Base-by-base conservation (phyloP, 2,888 invertebrate species). In the Agonum fuliginosum region DNA sequence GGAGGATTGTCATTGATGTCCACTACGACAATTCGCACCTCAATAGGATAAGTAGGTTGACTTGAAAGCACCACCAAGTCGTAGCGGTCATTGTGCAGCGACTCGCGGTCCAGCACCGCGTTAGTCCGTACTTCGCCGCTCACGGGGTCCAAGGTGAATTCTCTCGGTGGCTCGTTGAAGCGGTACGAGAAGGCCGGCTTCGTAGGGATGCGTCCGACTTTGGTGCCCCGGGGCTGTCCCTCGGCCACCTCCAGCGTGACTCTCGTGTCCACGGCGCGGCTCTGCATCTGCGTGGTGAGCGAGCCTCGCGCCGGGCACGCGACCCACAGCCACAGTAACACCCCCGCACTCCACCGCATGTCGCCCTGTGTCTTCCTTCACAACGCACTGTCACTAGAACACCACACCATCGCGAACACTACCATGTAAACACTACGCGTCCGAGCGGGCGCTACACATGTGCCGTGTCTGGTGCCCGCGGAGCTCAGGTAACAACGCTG, bases 1-100 rank as follows among this genome's bases (percentile, higher is more conserved):
- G 98, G 99, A 79, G 93, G 90, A 88, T 98, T 98, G 88, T 99
- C 98, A 88, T 99, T 99, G 70, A 97, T 91, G 87, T 99, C 98
- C 22, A 94, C 88, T 34, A 98, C 94, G 69, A 93, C 90, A 81
- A 98, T 95, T 81, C 96, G 90, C 73, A 98, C 96, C 88, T 97
- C 97, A 80, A 97, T 96, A 8, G 93, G 97, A 88, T 95, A 97
- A 30, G 94, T 96, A 12, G 96, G 96, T 84, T 95, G 95, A 83
- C 95, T 97, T 58, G 97, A 97, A 70, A 97, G 88, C 67, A 98
- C 95, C 58, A 98, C 96, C 81, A 98, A 90, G 84, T 97, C 97
- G 86, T 97, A 96, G 74, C 95, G 91, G 83, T 94, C 93, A 82
- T 88, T 90, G 77, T 91, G 90, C 82, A 97, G 88, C 17, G 91